These are phyloP conservation scores for Gastrophryne carolinensis DNA, from an alignment of 2,797 vertebrate species.

Conservation along the genomic window DNA sequence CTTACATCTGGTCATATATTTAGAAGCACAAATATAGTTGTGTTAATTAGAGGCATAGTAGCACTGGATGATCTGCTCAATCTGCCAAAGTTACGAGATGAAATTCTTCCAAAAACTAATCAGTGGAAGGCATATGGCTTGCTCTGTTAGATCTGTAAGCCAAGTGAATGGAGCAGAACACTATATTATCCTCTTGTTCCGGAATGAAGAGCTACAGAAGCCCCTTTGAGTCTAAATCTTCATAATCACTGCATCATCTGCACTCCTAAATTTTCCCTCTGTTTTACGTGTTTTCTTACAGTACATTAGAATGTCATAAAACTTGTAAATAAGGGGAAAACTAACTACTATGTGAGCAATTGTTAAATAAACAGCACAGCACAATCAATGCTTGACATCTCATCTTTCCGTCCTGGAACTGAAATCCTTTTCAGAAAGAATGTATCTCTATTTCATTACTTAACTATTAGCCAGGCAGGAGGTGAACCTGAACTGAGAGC, in stretches of 20 bases:
- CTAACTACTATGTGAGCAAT: not conserved
- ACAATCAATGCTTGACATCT: constrained; percentile 28
- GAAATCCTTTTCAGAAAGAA: constrained; percentile 25
- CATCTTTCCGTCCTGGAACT: constrained; percentile 28
- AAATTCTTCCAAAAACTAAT: constrained; percentile 42
- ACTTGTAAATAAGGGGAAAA: constrained; percentile 13
- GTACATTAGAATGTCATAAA: not conserved
- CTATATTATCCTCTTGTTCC: not conserved
- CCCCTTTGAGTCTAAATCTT: not conserved
- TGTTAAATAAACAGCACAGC: not conserved
- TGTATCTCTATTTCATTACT: constrained; percentile 41
- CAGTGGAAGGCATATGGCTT: constrained; percentile 45
- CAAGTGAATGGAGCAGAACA: constrained; percentile 26
- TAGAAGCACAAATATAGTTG: constrained; percentile 24
- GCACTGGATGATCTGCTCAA: constrained; percentile 28
- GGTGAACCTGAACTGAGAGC: constrained; percentile 44
- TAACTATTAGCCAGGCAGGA: constrained; percentile 41
- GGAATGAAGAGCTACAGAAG: not conserved
- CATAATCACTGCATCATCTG: not conserved
- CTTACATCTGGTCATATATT: constrained; percentile 39
- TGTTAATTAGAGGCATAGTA: constrained; percentile 40
- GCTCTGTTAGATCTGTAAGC: constrained; percentile 12
- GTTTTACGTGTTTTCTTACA: not conserved
- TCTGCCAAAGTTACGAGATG: constrained; percentile 46
- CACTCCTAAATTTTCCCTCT: not conserved